Base-by-base conservation (phyloP, 1,140 invertebrate genomes). In the Probaryconus sp. region DNA sequence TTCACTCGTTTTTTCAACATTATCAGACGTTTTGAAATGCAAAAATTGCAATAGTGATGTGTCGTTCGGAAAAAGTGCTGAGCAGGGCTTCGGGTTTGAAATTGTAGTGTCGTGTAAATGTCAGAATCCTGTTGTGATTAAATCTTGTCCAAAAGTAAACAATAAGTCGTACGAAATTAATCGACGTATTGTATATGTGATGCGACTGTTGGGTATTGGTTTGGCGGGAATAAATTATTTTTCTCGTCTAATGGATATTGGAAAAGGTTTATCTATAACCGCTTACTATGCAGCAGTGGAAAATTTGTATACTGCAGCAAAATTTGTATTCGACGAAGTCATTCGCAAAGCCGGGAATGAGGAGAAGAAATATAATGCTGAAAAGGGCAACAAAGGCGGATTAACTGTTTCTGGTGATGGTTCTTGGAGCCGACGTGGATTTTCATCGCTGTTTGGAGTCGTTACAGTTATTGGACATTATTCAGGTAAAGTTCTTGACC, bases 371-470 rank as follows among this genome's bases (percentile, higher is more conserved):
- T 3, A 55, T 13, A 56, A 4, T 16, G 20, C n/a, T 3, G 1
- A 30, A 7, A 14, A 35, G 13, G 20, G 38, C 0, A 31, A 16
- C 2, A 2, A 24, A n/a, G 14, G 20, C 18, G 18, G 48, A 24
- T 16, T 51, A 1, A 31, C 10, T 14, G 58, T 58, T 11, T 60
- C 50, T 31, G 43, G 60, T 21, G 69, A 77, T 31, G 69, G 69
- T 1, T 64, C 58, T 2, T 77, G 69, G 69, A 16, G 63, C 10
- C 40, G 31, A 16, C 21, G 61, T 0, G 67, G 61, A 17, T 64
- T 65, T 43, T 28, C 37, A 17, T 67, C 55, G 1, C n/a, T 55
- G 3, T 55, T 55, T 33, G 73, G 74, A 1, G 47, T 73, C 20
- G 13, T 50, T 1, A 31, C 31, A 5, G 11, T 69, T 0, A 51